Evolutionary conservation across 2,888 invertebrate species (phyloP).

Genomic region (Cotesia congregata): DNA sequence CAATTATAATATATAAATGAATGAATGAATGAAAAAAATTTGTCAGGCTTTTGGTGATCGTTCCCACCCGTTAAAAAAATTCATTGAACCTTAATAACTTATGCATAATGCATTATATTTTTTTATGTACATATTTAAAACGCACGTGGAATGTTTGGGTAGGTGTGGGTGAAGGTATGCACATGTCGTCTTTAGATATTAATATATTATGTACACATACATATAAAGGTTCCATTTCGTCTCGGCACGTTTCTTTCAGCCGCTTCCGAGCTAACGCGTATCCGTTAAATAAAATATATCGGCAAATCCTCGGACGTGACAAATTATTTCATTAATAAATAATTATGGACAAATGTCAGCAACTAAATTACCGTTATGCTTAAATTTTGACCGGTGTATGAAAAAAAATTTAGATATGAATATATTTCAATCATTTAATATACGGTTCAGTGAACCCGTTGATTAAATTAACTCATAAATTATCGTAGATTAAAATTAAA

Average conservation of each 20-base stretch:
- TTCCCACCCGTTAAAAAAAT: background rate
- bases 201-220: slow-evolving; percentile 13
- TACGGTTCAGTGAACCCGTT: slow-evolving; percentile 6
- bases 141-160: slow-evolving; percentile 29
- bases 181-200: slow-evolving; percentile 14
- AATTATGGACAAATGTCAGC: slow-evolving; percentile 52
- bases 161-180: slow-evolving; percentile 26
- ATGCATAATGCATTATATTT: slow-evolving; percentile 18
- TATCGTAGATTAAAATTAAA: background rate
- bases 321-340: slow-evolving; percentile 56
- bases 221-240: slow-evolving; percentile 37
- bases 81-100: slow-evolving; percentile 13
- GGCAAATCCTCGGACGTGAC: slow-evolving; percentile 46
- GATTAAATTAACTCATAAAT: slow-evolving; percentile 5
- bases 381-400: background rate
- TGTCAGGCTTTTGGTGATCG: slow-evolving; percentile 1
- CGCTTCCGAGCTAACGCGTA: slow-evolving; percentile 54
- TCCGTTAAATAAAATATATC: slow-evolving; percentile 52
- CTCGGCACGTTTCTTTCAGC: slow-evolving; percentile 53
- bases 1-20: background rate
- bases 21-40: slow-evolving; percentile 6
- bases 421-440: background rate
- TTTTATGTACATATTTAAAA: background rate
- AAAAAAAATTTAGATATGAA: background rate
- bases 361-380: slow-evolving; percentile 45